A percentile compares a stretch with the other conserved stretches of the same genome.
Conservation (phyloP, 1,140 invertebrate species). For the Berghia stephanieae region DNA sequence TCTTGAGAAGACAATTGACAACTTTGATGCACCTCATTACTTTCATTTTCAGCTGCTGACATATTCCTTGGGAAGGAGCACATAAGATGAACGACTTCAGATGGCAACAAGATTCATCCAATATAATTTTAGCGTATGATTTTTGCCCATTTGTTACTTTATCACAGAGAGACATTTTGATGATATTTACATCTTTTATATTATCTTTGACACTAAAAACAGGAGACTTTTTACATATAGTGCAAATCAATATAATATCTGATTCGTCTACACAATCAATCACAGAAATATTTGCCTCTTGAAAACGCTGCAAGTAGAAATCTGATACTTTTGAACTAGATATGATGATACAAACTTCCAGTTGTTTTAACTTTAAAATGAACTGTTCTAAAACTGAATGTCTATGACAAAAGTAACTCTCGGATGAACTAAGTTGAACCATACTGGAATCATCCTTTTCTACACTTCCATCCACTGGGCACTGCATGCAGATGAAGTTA, state of each 20-base stretch:
- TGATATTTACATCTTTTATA: slow-evolving; percentile 15
- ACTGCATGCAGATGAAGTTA: slow-evolving; percentile 12
- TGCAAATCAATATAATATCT: slow-evolving; percentile 9
- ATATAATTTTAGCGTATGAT: slow-evolving; percentile 9
- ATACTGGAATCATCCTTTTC: background rate
- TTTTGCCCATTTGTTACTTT: background rate
- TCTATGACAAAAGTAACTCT: background rate
- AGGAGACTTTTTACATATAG: background rate
- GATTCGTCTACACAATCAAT: background rate
- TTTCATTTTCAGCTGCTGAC: slow-evolving; percentile 29
- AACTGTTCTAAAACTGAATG: background rate
- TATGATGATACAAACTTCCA: slow-evolving; percentile 14
- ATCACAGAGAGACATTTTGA: background rate
- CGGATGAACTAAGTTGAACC: background rate
- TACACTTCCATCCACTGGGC: slow-evolving; percentile 4
- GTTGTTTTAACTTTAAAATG: background rate
- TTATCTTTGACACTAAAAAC: background rate
- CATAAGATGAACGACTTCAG: slow-evolving; percentile 29
- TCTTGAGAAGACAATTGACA: background rate
- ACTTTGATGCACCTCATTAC: slow-evolving; percentile 26
- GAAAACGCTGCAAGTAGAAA: slow-evolving; percentile 8
- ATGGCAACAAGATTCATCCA: background rate
- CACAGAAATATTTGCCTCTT: background rate
- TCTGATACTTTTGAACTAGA: background rate
- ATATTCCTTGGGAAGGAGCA: slow-evolving; percentile 36